These are phyloP conservation scores for Pammene fasciana DNA, from an alignment of 2,888 invertebrate species.

Conservation along the genomic window DNA sequence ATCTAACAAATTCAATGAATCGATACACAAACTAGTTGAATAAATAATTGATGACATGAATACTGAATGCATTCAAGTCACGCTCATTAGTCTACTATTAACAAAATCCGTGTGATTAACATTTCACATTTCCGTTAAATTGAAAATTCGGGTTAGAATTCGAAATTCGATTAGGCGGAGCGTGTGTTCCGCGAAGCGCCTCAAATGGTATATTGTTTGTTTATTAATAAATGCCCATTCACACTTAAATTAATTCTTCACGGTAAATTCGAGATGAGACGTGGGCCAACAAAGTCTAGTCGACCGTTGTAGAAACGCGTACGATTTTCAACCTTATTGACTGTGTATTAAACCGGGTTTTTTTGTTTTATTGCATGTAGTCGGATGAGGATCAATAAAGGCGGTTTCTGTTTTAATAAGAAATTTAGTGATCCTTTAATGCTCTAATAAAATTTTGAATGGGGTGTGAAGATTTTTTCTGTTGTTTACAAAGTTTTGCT, in stretches of 20 bases:
- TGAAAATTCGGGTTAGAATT: slow-evolving; percentile 13
- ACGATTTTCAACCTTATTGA: slow-evolving; percentile 48
- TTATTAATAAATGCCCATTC: slow-evolving; percentile 42
- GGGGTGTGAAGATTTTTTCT: slow-evolving; percentile 70
- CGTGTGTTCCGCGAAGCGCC: slow-evolving; percentile 42
- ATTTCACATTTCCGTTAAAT: slow-evolving; percentile 29
- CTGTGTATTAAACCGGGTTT: slow-evolving; percentile 22
- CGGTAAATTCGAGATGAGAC: slow-evolving; percentile 65
- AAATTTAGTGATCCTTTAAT: slow-evolving; percentile 63
- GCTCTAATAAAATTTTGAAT: slow-evolving; percentile 63
- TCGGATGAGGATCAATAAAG: slow-evolving; percentile 49
- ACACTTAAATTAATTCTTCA: slow-evolving; percentile 57
- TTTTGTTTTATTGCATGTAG: slow-evolving; percentile 38
- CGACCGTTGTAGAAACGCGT: slow-evolving; percentile 42
- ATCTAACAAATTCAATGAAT: not conserved
- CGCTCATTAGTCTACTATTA: slow-evolving; percentile 9
- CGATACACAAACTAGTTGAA: not conserved
- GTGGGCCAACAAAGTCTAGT: slow-evolving; percentile 58
- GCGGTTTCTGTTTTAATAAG: slow-evolving; percentile 70
- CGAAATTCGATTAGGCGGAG: slow-evolving; percentile 25
- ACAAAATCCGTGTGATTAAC: not conserved
- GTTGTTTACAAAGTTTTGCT: slow-evolving; percentile 45
- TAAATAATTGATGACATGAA: slow-evolving; percentile 1
- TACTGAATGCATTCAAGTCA: slow-evolving; percentile 6
- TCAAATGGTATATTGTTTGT: slow-evolving; percentile 44